A percentile compares a stretch with the other conserved stretches of the same genome.
These are phyloP conservation scores for Eulemur mongoz DNA, from an alignment of 2,797 vertebrate species.

Conservation along the genomic window DNA sequence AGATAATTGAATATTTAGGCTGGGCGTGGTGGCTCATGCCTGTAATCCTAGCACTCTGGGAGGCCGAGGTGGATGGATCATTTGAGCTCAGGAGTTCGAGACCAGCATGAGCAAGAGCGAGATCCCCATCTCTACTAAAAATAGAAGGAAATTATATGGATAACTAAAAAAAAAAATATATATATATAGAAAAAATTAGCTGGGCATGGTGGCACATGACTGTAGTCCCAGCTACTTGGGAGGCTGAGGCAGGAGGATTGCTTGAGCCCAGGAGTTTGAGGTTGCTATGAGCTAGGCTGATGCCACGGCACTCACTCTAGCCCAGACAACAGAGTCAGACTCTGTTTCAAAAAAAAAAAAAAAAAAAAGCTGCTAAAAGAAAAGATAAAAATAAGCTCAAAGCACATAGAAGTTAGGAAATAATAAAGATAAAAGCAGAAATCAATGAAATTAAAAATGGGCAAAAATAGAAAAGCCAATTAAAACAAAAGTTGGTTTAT, in stretches of 20 bases:
- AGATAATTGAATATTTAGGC: not conserved
- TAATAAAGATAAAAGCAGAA: not conserved
- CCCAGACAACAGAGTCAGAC: not conserved
- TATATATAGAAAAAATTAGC: too few species aligned
- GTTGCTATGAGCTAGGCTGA: too few species aligned
- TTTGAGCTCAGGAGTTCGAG: too few species aligned
- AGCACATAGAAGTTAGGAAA: not conserved
- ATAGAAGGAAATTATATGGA: too few species aligned
- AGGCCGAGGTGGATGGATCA: too few species aligned
- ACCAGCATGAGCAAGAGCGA: too few species aligned
- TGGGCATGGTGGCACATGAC: not conserved
- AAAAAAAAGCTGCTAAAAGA: not conserved
- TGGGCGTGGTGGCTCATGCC: too few species aligned
- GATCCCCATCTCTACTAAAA: too few species aligned
- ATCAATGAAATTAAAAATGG: not conserved
- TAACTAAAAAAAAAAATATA: too few species aligned
- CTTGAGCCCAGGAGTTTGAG: not conserved
- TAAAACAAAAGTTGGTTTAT: not conserved
- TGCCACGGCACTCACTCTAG: not conserved
- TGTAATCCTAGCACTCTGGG: too few species aligned
- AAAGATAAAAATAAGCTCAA: not conserved
- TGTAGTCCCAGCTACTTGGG: not conserved
- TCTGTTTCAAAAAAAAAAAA: not conserved
- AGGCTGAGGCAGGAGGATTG: not conserved
- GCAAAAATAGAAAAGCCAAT: slow-evolving; percentile 8